These are phyloP conservation scores for Drosophila yakuba DNA, from an alignment of 1,140 invertebrate genomes.

Conservation along the genomic window DNA sequence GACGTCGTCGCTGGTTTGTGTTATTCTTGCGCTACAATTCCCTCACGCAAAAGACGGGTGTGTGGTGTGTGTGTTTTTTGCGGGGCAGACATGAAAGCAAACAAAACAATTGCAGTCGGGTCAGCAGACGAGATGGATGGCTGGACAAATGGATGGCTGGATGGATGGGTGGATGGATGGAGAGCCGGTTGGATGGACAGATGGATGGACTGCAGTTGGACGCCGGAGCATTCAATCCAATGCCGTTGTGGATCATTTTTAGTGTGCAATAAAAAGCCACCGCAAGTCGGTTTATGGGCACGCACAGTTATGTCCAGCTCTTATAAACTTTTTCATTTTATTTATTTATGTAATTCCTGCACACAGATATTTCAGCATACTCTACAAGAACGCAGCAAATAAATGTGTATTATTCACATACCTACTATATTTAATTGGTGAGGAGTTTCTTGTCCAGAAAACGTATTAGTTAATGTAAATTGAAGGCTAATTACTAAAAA, in stretches of 20 bases:
- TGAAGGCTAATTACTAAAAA: too few species aligned
- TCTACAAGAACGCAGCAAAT: neutral
- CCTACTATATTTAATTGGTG: too few species aligned
- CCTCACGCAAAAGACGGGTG: conserved; percentile 27
- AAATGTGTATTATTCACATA: too few species aligned
- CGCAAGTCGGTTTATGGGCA: conserved; percentile 21
- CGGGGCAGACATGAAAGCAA: conserved; percentile 70
- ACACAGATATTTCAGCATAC: neutral
- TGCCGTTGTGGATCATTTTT: conserved; percentile 62
- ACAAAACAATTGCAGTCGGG: conserved; percentile 72
- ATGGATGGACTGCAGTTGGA: conserved; percentile 29
- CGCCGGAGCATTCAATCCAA: conserved; percentile 43
- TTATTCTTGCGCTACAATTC: conserved; percentile 68
- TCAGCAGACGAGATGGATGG: conserved; percentile 30
- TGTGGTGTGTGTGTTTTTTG: conserved; percentile 42
- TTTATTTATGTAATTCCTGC: neutral
- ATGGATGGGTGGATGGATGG: conserved; percentile 18
- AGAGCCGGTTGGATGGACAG: conserved; percentile 2
- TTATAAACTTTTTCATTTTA: neutral
- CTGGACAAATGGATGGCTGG: conserved; percentile 13
- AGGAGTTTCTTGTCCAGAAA: too few species aligned
- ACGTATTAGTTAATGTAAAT: too few species aligned
- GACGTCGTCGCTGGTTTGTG: conserved; percentile 46
- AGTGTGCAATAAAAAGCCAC: conserved; percentile 72
- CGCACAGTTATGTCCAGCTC: conserved; percentile 1